Conservation (phyloP, 2,888 invertebrate genomes). For the Chrysopilus asiliformis region DNA sequence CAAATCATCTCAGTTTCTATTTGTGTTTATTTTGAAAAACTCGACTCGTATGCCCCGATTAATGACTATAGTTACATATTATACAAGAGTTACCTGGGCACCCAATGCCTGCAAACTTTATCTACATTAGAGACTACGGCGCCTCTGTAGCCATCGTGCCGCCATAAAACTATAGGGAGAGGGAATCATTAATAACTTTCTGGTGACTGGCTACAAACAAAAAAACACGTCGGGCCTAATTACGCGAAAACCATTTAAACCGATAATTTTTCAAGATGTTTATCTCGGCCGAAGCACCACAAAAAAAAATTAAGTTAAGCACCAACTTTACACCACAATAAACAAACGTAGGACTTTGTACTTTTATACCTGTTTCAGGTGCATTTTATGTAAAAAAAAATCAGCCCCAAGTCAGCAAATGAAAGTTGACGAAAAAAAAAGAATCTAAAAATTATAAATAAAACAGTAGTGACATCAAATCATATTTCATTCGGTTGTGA, state of each 20-base stretch:
- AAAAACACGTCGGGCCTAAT: constrained; percentile 29
- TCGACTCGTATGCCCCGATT: too few species aligned
- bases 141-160: too few species aligned
- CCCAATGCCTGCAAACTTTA: too few species aligned
- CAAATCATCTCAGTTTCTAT: too few species aligned
- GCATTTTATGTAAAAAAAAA: constrained; percentile 1
- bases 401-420: neutral
- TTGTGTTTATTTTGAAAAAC: too few species aligned
- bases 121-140: too few species aligned
- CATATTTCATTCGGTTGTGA: constrained; percentile 13
- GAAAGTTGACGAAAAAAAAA: neutral
- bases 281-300: constrained; percentile 22
- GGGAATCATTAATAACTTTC: constrained; percentile 15
- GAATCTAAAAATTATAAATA: constrained; percentile 3
- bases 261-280: constrained; percentile 37
- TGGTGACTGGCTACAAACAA: constrained; percentile 15
- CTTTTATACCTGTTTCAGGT: neutral
- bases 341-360: neutral
- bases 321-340: neutral
- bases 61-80: too few species aligned
- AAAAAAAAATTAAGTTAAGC: constrained; percentile 11
- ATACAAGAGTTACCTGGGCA: too few species aligned
- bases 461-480: constrained; percentile 9
- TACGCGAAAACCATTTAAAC: constrained; percentile 36
- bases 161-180: constrained; percentile 11